Conservation (phyloP, 2,888 invertebrate genomes). For the Elaeidobius kamerunicus region DNA sequence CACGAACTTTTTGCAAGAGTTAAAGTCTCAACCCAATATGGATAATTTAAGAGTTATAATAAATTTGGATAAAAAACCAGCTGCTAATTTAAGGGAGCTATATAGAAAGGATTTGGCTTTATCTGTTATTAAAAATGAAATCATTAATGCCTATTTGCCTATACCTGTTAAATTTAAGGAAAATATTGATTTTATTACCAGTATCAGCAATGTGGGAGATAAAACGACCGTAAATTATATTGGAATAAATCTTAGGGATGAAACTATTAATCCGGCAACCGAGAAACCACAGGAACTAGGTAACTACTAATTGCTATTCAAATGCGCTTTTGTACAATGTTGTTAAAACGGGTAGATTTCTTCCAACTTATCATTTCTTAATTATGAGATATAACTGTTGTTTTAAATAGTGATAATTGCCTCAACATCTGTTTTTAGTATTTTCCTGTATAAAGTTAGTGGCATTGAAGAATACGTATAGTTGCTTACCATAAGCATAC, state of each 20-base stretch:
- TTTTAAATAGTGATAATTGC: too few relatives aligned
- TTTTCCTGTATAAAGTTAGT: too few relatives aligned
- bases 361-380: too few relatives aligned
- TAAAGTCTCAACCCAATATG: conserved; percentile 38
- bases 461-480: too few relatives aligned
- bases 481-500: too few relatives aligned
- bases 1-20: conserved; percentile 41
- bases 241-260: conserved; percentile 45
- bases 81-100: conserved; percentile 60
- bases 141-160: conserved; percentile 39
- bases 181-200: conserved; percentile 32
- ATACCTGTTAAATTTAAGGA: conserved; percentile 41
- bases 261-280: conserved; percentile 40
- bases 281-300: conserved; percentile 37
- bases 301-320: too few relatives aligned
- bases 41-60: conserved; percentile 50
- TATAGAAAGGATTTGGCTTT: conserved; percentile 71
- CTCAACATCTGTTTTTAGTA: too few relatives aligned
- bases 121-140: conserved; percentile 67
- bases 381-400: too few relatives aligned
- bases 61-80: conserved; percentile 62
- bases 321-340: too few relatives aligned
- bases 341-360: too few relatives aligned
- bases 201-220: conserved; percentile 33
- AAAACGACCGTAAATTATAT: conserved; percentile 42